Evolutionary conservation across 2,888 invertebrate genomes (phyloP).

Genomic region (Agonopterix heracliana): DNA sequence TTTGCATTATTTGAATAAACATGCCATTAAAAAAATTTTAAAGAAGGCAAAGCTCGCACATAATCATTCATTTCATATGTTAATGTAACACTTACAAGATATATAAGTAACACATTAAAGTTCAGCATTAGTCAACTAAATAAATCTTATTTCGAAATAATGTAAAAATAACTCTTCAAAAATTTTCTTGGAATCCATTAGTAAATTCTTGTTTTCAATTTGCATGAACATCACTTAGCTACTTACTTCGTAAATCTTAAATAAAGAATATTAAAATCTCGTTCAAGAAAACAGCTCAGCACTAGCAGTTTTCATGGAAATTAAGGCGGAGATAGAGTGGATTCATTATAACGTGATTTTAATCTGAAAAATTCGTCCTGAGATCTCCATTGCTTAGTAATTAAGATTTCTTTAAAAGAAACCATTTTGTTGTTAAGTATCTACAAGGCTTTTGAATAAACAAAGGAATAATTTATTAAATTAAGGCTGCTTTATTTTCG

Average conservation of each 20-base stretch:
- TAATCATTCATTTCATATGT: too few relatives aligned
- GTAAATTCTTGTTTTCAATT: background rate
- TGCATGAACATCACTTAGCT: conserved; percentile 11
- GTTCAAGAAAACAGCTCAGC: conserved; percentile 46
- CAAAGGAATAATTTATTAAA: too few relatives aligned
- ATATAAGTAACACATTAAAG: too few relatives aligned
- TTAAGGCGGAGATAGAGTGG: conserved; percentile 37
- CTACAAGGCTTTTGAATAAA: too few relatives aligned
- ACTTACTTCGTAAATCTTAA: conserved; percentile 3
- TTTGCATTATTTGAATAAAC: conserved; percentile 3
- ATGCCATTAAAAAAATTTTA: too few relatives aligned
- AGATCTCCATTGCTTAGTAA: background rate
- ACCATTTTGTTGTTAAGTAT: background rate
- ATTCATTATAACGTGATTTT: background rate
- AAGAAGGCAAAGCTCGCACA: too few relatives aligned
- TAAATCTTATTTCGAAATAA: too few relatives aligned
- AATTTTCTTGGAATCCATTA: too few relatives aligned
- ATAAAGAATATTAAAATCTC: conserved; percentile 48
- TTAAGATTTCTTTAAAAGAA: background rate
- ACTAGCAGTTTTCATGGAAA: conserved; percentile 56
- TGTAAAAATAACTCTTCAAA: too few relatives aligned
- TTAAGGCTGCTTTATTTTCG: too few relatives aligned
- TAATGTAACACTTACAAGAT: too few relatives aligned
- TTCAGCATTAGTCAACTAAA: too few relatives aligned
- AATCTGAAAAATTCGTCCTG: background rate